phyloP scores from a whole-genome alignment of 2,113 vertebrate species.

The Shinisaurus crocodilurus region DNA sequence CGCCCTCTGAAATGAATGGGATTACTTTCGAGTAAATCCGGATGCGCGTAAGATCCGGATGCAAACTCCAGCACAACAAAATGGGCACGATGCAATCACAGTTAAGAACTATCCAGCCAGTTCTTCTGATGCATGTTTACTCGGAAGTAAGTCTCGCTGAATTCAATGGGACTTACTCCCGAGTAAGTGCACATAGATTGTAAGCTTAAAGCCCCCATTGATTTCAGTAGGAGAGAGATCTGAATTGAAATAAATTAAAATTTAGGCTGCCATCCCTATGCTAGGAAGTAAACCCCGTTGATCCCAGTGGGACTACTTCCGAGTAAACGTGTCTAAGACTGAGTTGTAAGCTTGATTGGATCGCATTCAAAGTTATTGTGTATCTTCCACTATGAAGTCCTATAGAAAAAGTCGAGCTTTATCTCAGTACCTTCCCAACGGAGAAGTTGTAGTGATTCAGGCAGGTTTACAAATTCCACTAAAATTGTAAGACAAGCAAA shows the following conservation, averaged over 20 bases:
- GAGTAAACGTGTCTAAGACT: not conserved
- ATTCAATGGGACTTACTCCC: not conserved
- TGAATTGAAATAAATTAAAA: not conserved
- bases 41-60: not conserved
- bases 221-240: not conserved
- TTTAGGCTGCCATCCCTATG: not conserved
- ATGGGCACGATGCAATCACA: not conserved
- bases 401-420: not conserved
- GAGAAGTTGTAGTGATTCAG: not conserved
- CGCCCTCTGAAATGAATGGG: no score
- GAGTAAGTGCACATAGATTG: not conserved
- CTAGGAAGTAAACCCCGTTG: not conserved
- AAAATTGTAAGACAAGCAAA: not conserved
- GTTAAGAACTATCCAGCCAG: not conserved
- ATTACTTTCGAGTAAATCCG: not conserved
- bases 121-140: not conserved
- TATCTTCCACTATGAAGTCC: not conserved
- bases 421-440: not conserved
- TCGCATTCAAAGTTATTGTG: not conserved
- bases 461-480: not conserved
- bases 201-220: not conserved
- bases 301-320: not conserved
- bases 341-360: not conserved
- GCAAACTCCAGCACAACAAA: not conserved
- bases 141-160: not conserved